Evolutionary conservation across 1,140 invertebrate genomes (phyloP), one percentile per base, ranked within the genome.

Genomic region (Drosophila repletoides): DNA sequence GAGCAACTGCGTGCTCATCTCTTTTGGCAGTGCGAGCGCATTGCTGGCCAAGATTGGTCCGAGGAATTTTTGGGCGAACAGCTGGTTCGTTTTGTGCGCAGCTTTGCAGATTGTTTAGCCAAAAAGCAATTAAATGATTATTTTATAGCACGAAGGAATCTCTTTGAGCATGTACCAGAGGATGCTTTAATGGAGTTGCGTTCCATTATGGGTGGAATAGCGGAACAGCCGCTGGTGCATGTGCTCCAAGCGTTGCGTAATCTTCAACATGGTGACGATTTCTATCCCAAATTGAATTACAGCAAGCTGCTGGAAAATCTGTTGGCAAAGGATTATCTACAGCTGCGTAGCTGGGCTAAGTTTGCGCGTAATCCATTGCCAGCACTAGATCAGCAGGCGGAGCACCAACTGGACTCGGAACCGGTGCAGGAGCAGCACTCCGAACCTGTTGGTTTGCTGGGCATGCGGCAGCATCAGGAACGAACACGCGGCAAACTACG

Each of bases 1-100:
- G 92, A 93, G 51, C 95, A 96, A 79, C 92, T 96, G n/a, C 92
- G 94, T 51, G 94, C 93, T 49, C 93, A 94, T 75, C 84, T 96
- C n/a, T 96, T 95, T 80, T 95, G 94, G 94, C 92, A 95, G 88
- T 94, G 94, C 61, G 95, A 96, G 83, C 92, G 93, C 19, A 92
- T 94, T 9, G 10, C 14, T 61, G 93, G 92, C 69, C 91, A 91
- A 1, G 93, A 92, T 38, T 96, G 95, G 95, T 92, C 93, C 0
- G 94, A 95, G 66, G 92, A 94, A 84, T 90, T 93, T 28, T 90
- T 95, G 0, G 95, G 95, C 9, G 92, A 93, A 69, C 93, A 92
- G 26, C 72, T 96, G n/a, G 80, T 93, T 34, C 89, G 92, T 17
- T 92, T 96, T 36, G 90, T 96, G 0, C 89, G 92, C 10, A 92